Evolutionary conservation across 1,140 invertebrate genomes (phyloP), one percentile per base, ranked within the genome.

Genomic region (Oreohelix idahoensis): DNA sequence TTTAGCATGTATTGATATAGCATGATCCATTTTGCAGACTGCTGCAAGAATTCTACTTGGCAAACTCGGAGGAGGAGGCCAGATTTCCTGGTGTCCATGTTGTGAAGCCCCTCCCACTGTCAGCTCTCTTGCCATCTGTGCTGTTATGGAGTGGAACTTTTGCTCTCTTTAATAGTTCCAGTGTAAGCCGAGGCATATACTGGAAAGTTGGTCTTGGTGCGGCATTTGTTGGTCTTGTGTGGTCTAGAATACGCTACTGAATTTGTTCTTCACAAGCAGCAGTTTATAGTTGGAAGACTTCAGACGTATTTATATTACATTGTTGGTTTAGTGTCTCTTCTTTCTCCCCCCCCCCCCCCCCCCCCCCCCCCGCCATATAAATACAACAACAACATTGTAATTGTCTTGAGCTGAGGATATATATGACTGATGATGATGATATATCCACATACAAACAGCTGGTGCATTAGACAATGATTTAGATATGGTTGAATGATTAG

Each of bases 71-170:
- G 29, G 45, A 51, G n/a, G 79, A 81, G 36, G 36, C 66, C 66
- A 70, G 69, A 26, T 81, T 81, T 71, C 79, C 79, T 49, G 38
- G 79, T 49, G 10, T 35, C 0, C 69, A 66, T 23, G 29, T 71
- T 4, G 32, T 51, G 0, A 42, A 81, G 35, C 36, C 63, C 2
- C n/a, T 81, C 10, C 11, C 36, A n/a, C 38, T 81, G 39, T 36
- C n/a, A 15, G 32, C 79, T 5, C n/a, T 81, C 2, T 26, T 81
- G n/a, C 79, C 66, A 51, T 81, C 79, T 29, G 66, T 49, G 1
- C 5, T 81, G 36, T 71, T 81, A 17, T 81, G 79, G 79, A 51
- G 66, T 71, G 79, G 79, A 29, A 71, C 29, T 4, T 81, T 81
- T 81, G 69, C 32, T 23, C 2, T 45, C 8, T n/a, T 42, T 4